A percentile compares a stretch with the other conserved stretches of the same genome.
Conservation (phyloP, 2,888 invertebrate genomes). For the Cephus pulcher region DNA sequence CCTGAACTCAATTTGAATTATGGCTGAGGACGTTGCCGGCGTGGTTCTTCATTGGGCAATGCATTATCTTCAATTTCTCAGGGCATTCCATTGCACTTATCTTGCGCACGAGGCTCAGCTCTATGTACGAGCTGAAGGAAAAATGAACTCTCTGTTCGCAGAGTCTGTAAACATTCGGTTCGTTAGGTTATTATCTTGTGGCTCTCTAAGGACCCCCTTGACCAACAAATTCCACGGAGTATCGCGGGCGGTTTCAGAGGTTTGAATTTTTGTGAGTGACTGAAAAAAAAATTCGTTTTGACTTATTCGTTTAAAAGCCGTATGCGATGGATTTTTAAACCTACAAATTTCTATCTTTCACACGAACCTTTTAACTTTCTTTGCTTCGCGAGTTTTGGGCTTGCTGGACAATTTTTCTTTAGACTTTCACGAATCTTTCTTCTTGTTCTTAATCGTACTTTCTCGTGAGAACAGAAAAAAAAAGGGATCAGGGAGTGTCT, state of each 20-base stretch:
- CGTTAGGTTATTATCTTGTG: constrained; percentile 8
- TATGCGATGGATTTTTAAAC: no score
- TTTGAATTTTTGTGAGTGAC: not conserved
- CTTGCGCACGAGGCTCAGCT: not conserved
- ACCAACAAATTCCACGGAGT: constrained; percentile 17
- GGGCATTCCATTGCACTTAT: not conserved
- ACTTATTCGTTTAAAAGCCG: no score
- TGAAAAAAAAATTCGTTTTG: no score
- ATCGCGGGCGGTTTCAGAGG: not conserved
- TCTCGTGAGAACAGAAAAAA: no score
- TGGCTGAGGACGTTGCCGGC: not conserved
- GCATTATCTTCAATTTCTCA: not conserved
- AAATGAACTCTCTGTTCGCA: not conserved
- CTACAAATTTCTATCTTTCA: no score
- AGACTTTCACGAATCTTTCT: no score
- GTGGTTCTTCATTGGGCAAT: not conserved
- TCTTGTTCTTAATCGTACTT: no score
- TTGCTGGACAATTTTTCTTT: no score
- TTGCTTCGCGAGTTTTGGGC: no score
- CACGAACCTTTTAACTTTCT: not conserved
- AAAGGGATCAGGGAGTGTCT: no score
- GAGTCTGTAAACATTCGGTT: not conserved
- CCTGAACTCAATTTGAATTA: not conserved
- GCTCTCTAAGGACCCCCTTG: constrained; percentile 10
- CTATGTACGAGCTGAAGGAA: not conserved